Base-by-base conservation (phyloP, 2,797 vertebrate species). In the Lagodon rhomboides region DNA sequence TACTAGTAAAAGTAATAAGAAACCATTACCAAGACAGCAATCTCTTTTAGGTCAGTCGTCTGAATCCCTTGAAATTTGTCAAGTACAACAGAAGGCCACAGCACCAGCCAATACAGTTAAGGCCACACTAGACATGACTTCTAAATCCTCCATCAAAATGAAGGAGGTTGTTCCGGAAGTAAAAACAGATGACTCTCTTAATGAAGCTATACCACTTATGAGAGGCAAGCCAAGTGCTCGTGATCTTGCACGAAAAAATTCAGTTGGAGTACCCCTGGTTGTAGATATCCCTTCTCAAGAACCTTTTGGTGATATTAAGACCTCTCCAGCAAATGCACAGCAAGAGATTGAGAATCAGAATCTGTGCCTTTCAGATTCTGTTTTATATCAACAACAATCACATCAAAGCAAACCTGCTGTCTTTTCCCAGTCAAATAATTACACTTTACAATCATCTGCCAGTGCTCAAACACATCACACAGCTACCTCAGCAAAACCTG, bases 241-340 rank as follows among this genome's bases (percentile, higher is more conserved):
- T 72, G 83, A 83, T 77, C 79, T 82, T 75, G 84, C 87, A 49
- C 79, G 61, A 47, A 88, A 82, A 43, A 53, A 88, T 65, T 90
- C 78, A 62, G 87, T 90, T 65, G 93, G 92, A 30, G 6, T 94
- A 22, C 77, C 91, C 67, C 72, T 93, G 12, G 69, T 93, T 73
- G 86, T 93, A 22, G 85, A 92, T 62, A 23, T 82, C 2, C 54
- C 82, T 38, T 64, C 80, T 75, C 71, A 85, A 82, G 88, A 76
- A 49, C 12, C 27, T 34, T 8, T 51, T 55, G 5, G 16, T 84
- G 56, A 73, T 12, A 15, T 78, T 38, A 65, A 54, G 23, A 53
- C 23, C n/a, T 71, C 61, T 10, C 53, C 43, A 63, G 11, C 47
- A 51, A 80, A 53, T 83, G 11, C 53, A 76, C 75, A 86, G 5